Conservation (phyloP, 2,888 invertebrate genomes). For the Sarcophaga variegata region DNA sequence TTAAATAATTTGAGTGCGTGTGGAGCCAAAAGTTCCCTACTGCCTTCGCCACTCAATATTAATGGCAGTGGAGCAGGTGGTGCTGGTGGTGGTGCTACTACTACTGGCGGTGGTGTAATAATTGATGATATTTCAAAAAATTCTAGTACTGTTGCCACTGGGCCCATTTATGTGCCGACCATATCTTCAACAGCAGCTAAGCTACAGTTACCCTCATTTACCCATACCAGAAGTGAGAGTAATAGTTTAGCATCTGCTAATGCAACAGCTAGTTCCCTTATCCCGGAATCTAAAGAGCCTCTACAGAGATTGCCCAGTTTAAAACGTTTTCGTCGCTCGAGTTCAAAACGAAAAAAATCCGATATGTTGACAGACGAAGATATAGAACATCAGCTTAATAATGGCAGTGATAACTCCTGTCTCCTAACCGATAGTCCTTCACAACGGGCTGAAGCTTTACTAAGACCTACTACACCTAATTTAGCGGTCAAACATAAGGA, state of each 20-base stretch:
- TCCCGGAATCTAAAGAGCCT: constrained; percentile 61
- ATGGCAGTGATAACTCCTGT: constrained; percentile 88
- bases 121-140: constrained; percentile 80
- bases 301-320: constrained; percentile 84
- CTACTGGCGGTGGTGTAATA: constrained; percentile 74
- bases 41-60: constrained; percentile 75
- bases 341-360: constrained; percentile 85
- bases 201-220: constrained; percentile 71
- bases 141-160: constrained; percentile 73
- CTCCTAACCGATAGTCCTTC: constrained; percentile 71
- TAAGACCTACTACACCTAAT: constrained; percentile 64
- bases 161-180: constrained; percentile 77
- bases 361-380: constrained; percentile 81
- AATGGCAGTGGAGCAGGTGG: constrained; percentile 74
- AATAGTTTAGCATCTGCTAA: background rate
- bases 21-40: constrained; percentile 63
- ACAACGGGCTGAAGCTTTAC: constrained; percentile 83
- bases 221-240: constrained; percentile 33
- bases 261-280: constrained; percentile 27
- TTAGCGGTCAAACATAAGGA: constrained; percentile 89
- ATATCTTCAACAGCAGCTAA: constrained; percentile 75
- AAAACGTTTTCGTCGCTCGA: constrained; percentile 87
- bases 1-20: constrained; percentile 70
- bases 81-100: constrained; percentile 63
- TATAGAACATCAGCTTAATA: constrained; percentile 84